A percentile compares a stretch with the other conserved stretches of the same genome.
phyloP scores from a whole-genome alignment of 2,797 vertebrate genomes.

The Coregonus sp. region DNA sequence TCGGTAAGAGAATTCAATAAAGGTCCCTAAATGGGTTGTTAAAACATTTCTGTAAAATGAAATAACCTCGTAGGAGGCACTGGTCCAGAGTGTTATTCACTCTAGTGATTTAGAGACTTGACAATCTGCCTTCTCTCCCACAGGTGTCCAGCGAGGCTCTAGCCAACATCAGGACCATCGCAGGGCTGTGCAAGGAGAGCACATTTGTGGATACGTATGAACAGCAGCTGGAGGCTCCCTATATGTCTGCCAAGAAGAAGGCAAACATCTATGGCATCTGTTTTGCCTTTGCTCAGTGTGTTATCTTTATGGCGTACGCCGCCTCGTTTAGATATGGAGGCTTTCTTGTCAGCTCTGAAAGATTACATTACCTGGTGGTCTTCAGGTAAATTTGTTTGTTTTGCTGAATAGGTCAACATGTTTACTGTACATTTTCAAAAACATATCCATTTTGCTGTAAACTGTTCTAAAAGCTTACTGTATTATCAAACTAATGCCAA shows the following conservation, averaged over 20 bases:
- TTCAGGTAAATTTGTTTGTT: slow-evolving; percentile 73
- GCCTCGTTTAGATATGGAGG: slow-evolving; percentile 82
- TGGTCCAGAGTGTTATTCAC: background rate
- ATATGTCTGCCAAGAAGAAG: slow-evolving; percentile 72
- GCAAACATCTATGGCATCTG: slow-evolving; percentile 77
- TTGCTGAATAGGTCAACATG: background rate
- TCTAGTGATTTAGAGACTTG: background rate
- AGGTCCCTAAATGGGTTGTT: background rate
- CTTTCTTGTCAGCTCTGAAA: slow-evolving; percentile 73
- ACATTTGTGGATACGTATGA: slow-evolving; percentile 76
- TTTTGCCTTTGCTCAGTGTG: slow-evolving; percentile 77
- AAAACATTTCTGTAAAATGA: background rate
- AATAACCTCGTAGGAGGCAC: no score
- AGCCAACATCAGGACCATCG: slow-evolving; percentile 80
- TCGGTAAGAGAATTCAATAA: background rate
- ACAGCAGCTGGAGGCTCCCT: slow-evolving; percentile 68
- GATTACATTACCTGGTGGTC: slow-evolving; percentile 74
- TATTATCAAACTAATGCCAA: background rate
- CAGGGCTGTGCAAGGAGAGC: slow-evolving; percentile 77
- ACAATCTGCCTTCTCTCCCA: background rate
- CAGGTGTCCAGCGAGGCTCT: slow-evolving; percentile 82
- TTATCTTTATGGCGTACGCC: slow-evolving; percentile 80
- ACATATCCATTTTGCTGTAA: background rate
- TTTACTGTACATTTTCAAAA: background rate
- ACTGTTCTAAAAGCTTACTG: background rate